Evolutionary conservation across 2,888 invertebrate genomes (phyloP).

Genomic region (Nudaria mundana): DNA sequence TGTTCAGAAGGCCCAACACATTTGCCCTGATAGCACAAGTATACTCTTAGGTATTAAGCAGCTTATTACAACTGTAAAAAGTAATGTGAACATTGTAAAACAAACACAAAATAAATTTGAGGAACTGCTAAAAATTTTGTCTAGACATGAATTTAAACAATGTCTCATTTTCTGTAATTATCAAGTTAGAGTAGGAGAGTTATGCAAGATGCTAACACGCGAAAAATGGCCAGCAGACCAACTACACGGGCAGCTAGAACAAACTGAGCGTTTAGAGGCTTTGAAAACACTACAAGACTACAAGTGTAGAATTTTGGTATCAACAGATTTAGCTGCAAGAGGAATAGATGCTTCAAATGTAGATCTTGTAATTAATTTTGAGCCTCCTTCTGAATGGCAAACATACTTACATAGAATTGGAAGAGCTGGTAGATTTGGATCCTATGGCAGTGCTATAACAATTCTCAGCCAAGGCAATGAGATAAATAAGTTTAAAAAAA

Average conservation of each 20-base stretch:
- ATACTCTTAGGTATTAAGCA: slow-evolving; percentile 92
- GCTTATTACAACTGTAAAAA: slow-evolving; percentile 83
- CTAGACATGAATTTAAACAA: slow-evolving; percentile 90
- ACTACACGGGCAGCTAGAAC: slow-evolving; percentile 90
- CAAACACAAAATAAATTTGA: slow-evolving; percentile 85
- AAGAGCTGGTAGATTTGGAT: slow-evolving; percentile 96
- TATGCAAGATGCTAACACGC: slow-evolving; percentile 85
- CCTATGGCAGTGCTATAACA: slow-evolving; percentile 89
- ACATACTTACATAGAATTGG: slow-evolving; percentile 98
- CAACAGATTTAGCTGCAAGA: slow-evolving; percentile 95
- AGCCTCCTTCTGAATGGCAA: slow-evolving; percentile 88
- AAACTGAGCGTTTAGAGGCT: slow-evolving; percentile 87
- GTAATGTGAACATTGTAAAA: slow-evolving; percentile 82
- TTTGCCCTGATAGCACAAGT: slow-evolving; percentile 84
- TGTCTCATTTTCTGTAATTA: slow-evolving; percentile 95
- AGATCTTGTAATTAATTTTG: slow-evolving; percentile 96
- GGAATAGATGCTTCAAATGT: slow-evolving; percentile 97
- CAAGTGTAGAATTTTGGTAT: slow-evolving; percentile 91
- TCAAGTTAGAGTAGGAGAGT: slow-evolving; percentile 90
- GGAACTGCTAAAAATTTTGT: slow-evolving; percentile 85
- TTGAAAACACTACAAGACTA: slow-evolving; percentile 89
- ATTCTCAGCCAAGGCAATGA: slow-evolving; percentile 86
- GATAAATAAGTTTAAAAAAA: slow-evolving; percentile 74
- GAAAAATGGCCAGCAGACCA: slow-evolving; percentile 90
- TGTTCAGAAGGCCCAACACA: slow-evolving; percentile 89